Evolutionary conservation across 2,113 vertebrate genomes (phyloP), one percentile per base, ranked within the genome.

Genomic region (Boulengeromyrus knoepffleri): DNA sequence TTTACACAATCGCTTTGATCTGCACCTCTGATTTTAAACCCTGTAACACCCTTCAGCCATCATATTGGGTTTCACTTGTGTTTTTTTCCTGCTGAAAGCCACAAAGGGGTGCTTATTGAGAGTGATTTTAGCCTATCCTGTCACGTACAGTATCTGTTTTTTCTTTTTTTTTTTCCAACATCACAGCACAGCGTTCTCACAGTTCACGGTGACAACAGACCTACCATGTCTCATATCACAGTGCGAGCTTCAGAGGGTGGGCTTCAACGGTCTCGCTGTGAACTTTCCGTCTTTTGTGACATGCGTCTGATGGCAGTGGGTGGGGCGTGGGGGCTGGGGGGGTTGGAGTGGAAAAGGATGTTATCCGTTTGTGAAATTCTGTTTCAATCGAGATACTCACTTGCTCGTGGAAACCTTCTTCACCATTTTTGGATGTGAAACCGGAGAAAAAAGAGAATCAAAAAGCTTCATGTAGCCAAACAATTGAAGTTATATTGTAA

Each of bases 251-350:
- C 36, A 4, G 50, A 88, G 70, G 46, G 62, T 53, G 66, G 86
- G 62, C 49, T 49, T n/a, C 49, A 77, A 88, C 85, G 5, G 85
- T 45, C 58, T 50, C 27, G 19, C 39, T 45, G 10, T 49, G 19
- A 90, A 87, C 47, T 90, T 74, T 90, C 58, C 85, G 12, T 90
- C 62, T 87, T 87, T 87, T 49, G 85, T 87, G 31, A 66, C 27
- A 58, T 12, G 13, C 46, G 12, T 89, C 42, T 27, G 45, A 62
- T 13, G 70, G 70, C 15, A 1, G 46, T 1, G 24, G 88, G 46
- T 36, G 46, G 36, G 31, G 6, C 3, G 27, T 4, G 85, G 70
- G 31, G 31, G 58, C 21, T n/a, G n/a, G 62, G 62, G 24, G n/a
- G 13, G 62, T 15, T 7, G 47, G n/a, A 87, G 52, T 27, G 52